These are phyloP conservation scores for Rostratula benghalensis DNA, from an alignment of 2,113 vertebrate genomes.

Conservation along the genomic window DNA sequence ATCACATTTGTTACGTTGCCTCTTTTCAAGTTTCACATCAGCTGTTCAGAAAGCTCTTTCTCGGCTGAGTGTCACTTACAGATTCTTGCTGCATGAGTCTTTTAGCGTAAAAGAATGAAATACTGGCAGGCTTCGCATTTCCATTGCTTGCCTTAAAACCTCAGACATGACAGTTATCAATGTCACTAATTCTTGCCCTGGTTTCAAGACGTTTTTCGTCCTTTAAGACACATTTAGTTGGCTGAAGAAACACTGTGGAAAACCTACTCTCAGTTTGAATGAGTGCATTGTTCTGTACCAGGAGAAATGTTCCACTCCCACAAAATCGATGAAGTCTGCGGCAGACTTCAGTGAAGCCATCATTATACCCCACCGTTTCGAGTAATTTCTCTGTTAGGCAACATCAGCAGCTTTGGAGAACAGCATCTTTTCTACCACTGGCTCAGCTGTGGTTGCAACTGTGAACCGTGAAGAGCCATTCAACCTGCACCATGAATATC, in stretches of 20 bases:
- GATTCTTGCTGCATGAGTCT: constrained; percentile 41
- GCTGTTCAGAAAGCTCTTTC: constrained; percentile 64
- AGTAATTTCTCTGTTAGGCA: not conserved
- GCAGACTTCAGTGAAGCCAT: not conserved
- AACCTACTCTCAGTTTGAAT: not conserved
- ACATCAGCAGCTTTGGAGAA: not conserved
- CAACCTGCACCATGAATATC: not conserved
- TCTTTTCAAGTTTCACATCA: constrained; percentile 70
- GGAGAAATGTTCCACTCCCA: not conserved
- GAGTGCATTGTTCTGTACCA: not conserved
- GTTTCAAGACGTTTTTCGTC: not conserved
- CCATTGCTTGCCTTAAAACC: constrained; percentile 4
- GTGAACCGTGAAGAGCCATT: not conserved
- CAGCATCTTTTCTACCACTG: not conserved
- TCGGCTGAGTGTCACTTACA: constrained; percentile 49
- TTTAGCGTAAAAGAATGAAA: not conserved
- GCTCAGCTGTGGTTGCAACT: not conserved
- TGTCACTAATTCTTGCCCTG: constrained; percentile 2
- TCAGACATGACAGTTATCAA: not conserved
- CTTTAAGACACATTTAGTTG: not conserved
- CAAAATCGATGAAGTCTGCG: not conserved
- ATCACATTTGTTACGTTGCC: constrained; percentile 56
- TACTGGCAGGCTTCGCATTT: not conserved
- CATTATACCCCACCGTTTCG: not conserved
- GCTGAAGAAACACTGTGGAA: not conserved